Conservation (phyloP, 2,797 vertebrate genomes). For the Sebastes umbrosus region DNA sequence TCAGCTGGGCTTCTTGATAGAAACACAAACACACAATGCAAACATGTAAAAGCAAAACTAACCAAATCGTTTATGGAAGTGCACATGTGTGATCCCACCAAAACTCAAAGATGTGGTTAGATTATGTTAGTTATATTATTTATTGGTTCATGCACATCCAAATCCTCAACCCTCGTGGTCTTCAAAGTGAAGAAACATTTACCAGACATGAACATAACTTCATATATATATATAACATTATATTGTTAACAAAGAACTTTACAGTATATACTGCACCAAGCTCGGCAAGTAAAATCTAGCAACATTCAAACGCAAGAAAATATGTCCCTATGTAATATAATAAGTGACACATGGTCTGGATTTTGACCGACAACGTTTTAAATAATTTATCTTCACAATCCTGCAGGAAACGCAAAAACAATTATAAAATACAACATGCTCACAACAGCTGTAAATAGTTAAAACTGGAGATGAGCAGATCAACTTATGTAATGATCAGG, state of each 20-base stretch:
- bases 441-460: background rate
- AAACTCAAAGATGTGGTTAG: background rate
- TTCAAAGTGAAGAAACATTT: background rate
- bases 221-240: no score
- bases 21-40: constrained; percentile 47
- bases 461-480: background rate
- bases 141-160: background rate
- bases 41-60: background rate
- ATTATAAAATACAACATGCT: background rate
- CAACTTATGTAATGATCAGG: background rate
- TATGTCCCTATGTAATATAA: background rate
- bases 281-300: background rate
- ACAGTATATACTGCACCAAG: background rate
- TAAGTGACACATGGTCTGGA: no score
- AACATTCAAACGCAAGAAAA: background rate
- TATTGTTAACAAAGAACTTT: background rate
- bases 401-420: background rate
- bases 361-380: background rate
- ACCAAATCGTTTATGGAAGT: background rate
- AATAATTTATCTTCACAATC: background rate
- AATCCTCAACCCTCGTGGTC: background rate
- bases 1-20: constrained; percentile 85
- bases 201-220: no score
- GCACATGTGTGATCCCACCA: background rate
- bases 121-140: background rate